Percentiles rank a stretch among this genome's conserved stretches.
phyloP scores from a whole-genome alignment of 2,888 invertebrate genomes.

The Trichopria drosophilae region DNA sequence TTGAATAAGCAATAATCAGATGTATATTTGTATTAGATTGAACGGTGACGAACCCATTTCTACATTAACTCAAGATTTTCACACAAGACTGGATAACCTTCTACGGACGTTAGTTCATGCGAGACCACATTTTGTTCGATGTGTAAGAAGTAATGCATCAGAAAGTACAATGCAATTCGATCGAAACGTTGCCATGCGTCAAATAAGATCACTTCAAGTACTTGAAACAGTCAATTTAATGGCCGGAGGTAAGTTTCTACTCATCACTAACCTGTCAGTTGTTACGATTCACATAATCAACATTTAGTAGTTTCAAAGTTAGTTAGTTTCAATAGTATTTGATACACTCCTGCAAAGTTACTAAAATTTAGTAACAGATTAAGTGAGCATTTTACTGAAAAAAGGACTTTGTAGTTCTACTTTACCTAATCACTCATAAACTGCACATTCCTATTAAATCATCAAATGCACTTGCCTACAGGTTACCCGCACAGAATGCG shows the following conservation, averaged over 20 bases:
- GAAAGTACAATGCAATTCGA: conserved; percentile 85
- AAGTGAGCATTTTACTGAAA: too few relatives aligned
- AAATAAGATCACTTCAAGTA: conserved; percentile 84
- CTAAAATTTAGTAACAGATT: too few relatives aligned
- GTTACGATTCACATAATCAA: too few relatives aligned
- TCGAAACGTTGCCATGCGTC: conserved; percentile 79
- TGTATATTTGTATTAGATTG: conserved; percentile 62
- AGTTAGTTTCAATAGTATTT: too few relatives aligned
- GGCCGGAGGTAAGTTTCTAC: conserved; percentile 73
- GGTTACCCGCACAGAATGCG: conserved; percentile 93
- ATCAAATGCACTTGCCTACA: too few relatives aligned
- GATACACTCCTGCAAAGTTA: too few relatives aligned
- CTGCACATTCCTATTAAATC: too few relatives aligned
- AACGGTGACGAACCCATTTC: conserved; percentile 85
- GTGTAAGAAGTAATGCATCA: conserved; percentile 82
- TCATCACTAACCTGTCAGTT: not conserved
- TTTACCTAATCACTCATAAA: too few relatives aligned
- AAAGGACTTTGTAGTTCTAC: too few relatives aligned
- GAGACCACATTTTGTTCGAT: conserved; percentile 91
- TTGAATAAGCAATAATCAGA: too few relatives aligned
- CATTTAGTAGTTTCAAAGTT: too few relatives aligned
- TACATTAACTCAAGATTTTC: conserved; percentile 93
- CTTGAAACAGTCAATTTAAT: conserved; percentile 92
- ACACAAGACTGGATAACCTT: conserved; percentile 89
- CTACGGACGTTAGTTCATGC: conserved; percentile 90